Evolutionary conservation across 2,113 vertebrate species (phyloP).

Genomic region (Noturus placidus): DNA sequence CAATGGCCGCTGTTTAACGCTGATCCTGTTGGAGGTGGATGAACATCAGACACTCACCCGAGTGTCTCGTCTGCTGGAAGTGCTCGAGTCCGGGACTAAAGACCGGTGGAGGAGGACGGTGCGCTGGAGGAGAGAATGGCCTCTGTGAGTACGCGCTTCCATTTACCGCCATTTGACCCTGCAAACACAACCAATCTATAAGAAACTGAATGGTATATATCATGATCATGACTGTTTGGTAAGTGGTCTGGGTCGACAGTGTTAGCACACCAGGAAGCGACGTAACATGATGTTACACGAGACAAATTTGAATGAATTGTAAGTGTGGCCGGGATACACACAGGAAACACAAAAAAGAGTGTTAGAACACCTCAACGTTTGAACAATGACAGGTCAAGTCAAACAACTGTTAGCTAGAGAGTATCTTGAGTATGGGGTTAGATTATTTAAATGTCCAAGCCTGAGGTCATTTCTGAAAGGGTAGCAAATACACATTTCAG

Average conservation of each 20-base stretch:
- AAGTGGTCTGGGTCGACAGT: conserved; percentile 10
- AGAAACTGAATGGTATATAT: conserved; percentile 16
- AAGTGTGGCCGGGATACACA: not conserved
- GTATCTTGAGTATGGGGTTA: not conserved
- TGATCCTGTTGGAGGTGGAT: not conserved
- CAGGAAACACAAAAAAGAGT: not conserved
- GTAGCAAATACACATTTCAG: not conserved
- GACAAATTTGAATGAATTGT: not conserved
- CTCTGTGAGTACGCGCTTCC: conserved; percentile 84
- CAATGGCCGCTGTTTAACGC: not conserved
- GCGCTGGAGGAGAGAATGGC: conserved; percentile 86
- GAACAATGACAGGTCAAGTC: not conserved
- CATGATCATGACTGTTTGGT: not conserved
- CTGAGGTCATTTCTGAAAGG: not conserved
- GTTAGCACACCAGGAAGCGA: conserved; percentile 21
- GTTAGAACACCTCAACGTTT: conserved; percentile 2
- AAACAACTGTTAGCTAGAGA: not conserved
- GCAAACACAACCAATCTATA: conserved; percentile 61
- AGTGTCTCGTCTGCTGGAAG: conserved; percentile 81
- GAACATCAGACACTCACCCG: conserved; percentile 76
- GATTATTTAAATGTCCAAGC: not conserved
- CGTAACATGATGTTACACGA: not conserved
- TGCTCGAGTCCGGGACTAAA: conserved; percentile 77
- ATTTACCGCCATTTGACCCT: conserved; percentile 91
- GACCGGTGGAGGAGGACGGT: conserved; percentile 80